A percentile compares a stretch with the other conserved stretches of the same genome.
Evolutionary conservation across 2,113 vertebrate genomes (phyloP).

Genomic region (Manacus vitellinus): DNA sequence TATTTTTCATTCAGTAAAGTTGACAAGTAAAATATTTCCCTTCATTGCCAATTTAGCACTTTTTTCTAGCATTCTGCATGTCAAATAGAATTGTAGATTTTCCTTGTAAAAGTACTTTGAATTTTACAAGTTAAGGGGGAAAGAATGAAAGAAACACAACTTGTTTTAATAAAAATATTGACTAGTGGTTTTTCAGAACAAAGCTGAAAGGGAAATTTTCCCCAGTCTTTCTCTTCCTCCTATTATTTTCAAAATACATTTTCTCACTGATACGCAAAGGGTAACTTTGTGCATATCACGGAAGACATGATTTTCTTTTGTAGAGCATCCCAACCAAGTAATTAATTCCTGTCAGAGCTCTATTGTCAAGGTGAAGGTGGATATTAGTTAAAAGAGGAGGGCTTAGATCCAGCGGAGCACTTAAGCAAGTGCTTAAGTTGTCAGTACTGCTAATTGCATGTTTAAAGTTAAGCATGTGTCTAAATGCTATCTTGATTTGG

Average conservation of each 20-base stretch:
- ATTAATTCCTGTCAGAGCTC: background rate
- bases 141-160: background rate
- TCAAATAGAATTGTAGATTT: background rate
- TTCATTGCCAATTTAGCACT: slow-evolving; percentile 11
- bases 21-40: slow-evolving; percentile 20
- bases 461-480: background rate
- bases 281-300: background rate
- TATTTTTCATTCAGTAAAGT: background rate
- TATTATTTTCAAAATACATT: background rate
- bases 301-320: background rate
- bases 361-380: background rate
- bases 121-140: background rate
- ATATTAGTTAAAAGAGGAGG: background rate
- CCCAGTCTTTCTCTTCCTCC: background rate
- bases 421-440: background rate
- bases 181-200: background rate
- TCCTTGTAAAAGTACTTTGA: background rate
- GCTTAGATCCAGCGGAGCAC: background rate
- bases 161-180: slow-evolving; percentile 7
- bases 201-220: background rate
- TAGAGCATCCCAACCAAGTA: background rate
- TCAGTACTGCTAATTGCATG: background rate
- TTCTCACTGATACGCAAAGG: background rate
- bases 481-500: background rate
- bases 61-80: background rate